These are phyloP conservation scores for Eolophus roseicapilla DNA, from an alignment of 2,113 vertebrate genomes.

Conservation along the genomic window DNA sequence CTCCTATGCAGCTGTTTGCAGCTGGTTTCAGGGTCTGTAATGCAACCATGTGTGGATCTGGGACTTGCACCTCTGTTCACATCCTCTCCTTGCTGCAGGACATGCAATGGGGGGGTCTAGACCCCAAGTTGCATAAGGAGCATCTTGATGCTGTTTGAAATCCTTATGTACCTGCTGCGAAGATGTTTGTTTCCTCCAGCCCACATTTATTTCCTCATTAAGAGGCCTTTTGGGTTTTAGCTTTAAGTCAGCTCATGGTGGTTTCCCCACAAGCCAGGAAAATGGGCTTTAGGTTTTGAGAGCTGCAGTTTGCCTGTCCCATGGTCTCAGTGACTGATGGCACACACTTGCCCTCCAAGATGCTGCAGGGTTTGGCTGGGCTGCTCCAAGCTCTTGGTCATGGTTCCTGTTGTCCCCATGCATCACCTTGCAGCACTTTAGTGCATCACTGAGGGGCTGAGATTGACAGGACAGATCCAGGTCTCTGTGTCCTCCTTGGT, in stretches of 20 bases:
- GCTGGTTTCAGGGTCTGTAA: neutral
- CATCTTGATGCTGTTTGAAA: neutral
- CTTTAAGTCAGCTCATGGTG: neutral
- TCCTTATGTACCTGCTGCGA: neutral
- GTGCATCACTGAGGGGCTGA: neutral
- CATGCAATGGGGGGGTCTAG: neutral
- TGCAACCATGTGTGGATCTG: neutral
- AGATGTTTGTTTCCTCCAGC: neutral
- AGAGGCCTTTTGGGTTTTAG: neutral
- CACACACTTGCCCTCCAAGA: neutral
- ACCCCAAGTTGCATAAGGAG: accelerated
- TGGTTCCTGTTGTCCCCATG: neutral
- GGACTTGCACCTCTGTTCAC: neutral
- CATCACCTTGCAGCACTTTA: accelerated
- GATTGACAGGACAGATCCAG: neutral
- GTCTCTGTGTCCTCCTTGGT: neutral
- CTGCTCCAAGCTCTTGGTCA: neutral
- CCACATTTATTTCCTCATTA: neutral
- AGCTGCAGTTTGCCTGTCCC: neutral
- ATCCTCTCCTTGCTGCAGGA: neutral
- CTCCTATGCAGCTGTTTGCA: neutral
- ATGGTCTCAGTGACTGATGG: neutral
- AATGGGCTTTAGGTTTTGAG: neutral
- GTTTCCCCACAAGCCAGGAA: neutral
- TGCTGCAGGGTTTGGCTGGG: neutral